phyloP scores from a whole-genome alignment of 2,113 vertebrate species.

The Candoia aspera region DNA sequence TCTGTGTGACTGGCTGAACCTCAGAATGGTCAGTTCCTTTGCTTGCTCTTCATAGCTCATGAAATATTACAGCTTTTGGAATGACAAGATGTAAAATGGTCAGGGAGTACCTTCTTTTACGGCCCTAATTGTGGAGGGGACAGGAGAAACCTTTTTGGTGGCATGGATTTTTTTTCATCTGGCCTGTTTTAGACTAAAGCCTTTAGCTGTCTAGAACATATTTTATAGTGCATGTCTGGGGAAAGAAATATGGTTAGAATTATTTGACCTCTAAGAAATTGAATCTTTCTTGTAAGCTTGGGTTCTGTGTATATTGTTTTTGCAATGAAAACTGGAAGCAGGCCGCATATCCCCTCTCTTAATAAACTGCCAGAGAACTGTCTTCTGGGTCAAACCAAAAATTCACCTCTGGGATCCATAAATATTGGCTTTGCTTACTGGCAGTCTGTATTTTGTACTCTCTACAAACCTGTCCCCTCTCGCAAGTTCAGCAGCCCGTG shows the following conservation, averaged over 20 bases:
- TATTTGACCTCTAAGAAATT: neutral
- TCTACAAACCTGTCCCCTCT: neutral
- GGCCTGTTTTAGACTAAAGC: neutral
- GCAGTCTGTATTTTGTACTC: neutral
- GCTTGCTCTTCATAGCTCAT: conserved; percentile 65
- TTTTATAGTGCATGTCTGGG: neutral
- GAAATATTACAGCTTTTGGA: neutral
- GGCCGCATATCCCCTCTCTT: neutral
- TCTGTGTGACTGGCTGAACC: conserved; percentile 29
- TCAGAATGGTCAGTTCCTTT: conserved; percentile 4
- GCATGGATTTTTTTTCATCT: neutral
- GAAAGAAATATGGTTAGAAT: neutral
- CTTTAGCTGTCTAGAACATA: neutral
- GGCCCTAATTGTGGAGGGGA: neutral
- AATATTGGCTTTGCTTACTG: neutral
- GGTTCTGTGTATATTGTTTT: no score
- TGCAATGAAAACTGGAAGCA: neutral
- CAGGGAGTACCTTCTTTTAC: neutral
- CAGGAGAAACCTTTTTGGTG: neutral
- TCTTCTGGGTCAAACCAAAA: neutral
- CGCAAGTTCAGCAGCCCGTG: no score
- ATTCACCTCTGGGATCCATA: neutral
- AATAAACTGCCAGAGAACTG: neutral
- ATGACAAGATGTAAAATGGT: neutral
- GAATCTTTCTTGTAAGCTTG: neutral